Evolutionary conservation across 2,888 invertebrate species (phyloP).

Genomic region (Latrodectus elegans): DNA sequence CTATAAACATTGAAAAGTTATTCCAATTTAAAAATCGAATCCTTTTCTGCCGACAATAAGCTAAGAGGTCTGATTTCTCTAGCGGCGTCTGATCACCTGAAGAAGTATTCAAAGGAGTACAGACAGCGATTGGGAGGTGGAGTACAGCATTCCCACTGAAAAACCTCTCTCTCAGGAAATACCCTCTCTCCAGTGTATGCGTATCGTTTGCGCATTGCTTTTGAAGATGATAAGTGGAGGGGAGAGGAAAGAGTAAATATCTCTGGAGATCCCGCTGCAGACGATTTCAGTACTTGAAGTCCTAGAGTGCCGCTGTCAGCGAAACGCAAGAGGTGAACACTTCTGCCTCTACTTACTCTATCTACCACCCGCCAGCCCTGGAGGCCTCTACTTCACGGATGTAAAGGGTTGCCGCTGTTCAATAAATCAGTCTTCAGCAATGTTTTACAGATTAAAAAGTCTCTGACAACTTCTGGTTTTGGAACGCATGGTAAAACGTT

Average conservation of each 20-base stretch:
- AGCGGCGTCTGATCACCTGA: neutral
- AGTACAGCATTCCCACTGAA: neutral
- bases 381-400: conserved; percentile 19
- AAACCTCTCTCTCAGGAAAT: neutral
- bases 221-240: conserved; percentile 1
- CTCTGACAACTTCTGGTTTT: too few species aligned
- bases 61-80: too few species aligned
- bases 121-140: neutral
- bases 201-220: conserved; percentile 42
- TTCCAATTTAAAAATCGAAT: too few species aligned
- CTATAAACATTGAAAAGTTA: too few species aligned
- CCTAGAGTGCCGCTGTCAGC: conserved; percentile 63
- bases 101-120: too few species aligned
- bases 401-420: conserved; percentile 27
- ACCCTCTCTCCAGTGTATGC: neutral
- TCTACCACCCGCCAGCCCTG: conserved; percentile 8
- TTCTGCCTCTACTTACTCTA: conserved; percentile 17
- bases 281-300: conserved; percentile 47
- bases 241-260: neutral
- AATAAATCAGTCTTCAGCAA: neutral
- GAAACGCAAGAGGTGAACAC: conserved; percentile 59
- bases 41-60: too few species aligned
- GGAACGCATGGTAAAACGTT: too few species aligned
- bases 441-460: too few species aligned
- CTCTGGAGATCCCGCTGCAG: conserved; percentile 41